Percentiles rank a stretch among this genome's conserved stretches.
Conservation (phyloP, 2,888 invertebrate genomes). For the Slavum lentiscoides region DNA sequence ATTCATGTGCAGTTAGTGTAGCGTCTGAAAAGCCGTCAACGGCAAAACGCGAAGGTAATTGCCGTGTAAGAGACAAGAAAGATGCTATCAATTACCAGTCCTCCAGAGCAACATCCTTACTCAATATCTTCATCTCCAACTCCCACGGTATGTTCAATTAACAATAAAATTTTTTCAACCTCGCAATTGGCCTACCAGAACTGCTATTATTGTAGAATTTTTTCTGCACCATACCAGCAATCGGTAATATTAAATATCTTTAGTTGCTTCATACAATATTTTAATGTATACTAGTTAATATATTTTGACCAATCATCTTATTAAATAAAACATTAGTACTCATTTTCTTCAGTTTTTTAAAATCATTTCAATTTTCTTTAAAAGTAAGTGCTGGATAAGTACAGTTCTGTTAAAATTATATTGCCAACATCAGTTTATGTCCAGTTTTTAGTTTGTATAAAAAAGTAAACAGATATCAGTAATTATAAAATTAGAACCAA, state of each 20-base stretch:
- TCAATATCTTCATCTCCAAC: constrained; percentile 94
- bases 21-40: constrained; percentile 58
- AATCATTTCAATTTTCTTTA: not conserved
- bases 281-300: constrained; percentile 36
- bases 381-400: not conserved
- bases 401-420: constrained; percentile 2
- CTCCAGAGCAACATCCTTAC: constrained; percentile 89
- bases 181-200: constrained; percentile 51
- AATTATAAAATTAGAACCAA: too few relatives aligned
- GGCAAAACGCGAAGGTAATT: constrained; percentile 70
- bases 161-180: constrained; percentile 44
- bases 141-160: constrained; percentile 74
- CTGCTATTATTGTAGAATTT: constrained; percentile 50
- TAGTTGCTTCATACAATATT: constrained; percentile 42
- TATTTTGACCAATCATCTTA: constrained; percentile 38
- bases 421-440: constrained; percentile 16
- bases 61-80: constrained; percentile 59
- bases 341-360: not conserved
- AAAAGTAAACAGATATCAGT: too few relatives aligned
- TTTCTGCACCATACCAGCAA: constrained; percentile 52
- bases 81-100: constrained; percentile 69
- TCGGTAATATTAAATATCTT: constrained; percentile 48
- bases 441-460: not conserved
- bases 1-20: constrained; percentile 31
- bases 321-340: not conserved